Conservation (phyloP, 1,140 invertebrate genomes). For the Gonatopus flavifemur region DNA sequence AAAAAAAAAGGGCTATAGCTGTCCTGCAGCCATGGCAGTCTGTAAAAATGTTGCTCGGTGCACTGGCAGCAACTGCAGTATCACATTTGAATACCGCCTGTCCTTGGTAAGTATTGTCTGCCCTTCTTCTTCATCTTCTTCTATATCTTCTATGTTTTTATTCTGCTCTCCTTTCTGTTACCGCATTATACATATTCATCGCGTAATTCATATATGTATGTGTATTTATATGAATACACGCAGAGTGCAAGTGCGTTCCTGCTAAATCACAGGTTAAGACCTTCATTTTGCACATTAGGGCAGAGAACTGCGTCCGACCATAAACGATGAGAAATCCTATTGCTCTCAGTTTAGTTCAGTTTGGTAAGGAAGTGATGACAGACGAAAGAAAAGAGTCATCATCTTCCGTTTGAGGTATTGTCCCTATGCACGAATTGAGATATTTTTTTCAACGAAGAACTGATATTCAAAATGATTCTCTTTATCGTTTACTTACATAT, state of each 20-base stretch:
- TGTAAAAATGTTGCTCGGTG: conserved; percentile 35
- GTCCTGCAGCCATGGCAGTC: conserved; percentile 33
- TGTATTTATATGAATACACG: not conserved
- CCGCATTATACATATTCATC: conserved; percentile 22
- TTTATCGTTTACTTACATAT: too few species aligned
- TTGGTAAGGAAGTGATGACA: too few species aligned
- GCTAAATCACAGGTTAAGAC: conserved; percentile 15
- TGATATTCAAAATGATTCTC: too few species aligned
- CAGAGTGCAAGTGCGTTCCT: conserved; percentile 10
- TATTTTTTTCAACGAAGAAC: too few species aligned
- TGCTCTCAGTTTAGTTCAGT: too few species aligned
- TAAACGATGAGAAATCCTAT: conserved; percentile 2
- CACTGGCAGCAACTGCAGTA: conserved; percentile 25
- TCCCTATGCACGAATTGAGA: too few species aligned
- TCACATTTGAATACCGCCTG: conserved; percentile 43
- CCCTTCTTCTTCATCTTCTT: conserved; percentile 24
- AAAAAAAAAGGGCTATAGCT: conserved; percentile 28
- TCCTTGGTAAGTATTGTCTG: conserved; percentile 40
- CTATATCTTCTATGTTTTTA: conserved; percentile 8
- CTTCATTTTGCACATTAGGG: conserved; percentile 15
- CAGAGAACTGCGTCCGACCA: not conserved
- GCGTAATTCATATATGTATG: conserved; percentile 8
- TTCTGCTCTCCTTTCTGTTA: conserved; percentile 17
- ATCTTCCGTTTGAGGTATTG: too few species aligned
- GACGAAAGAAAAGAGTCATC: too few species aligned